Evolutionary conservation across 2,113 vertebrate genomes (phyloP), one percentile per base, ranked within the genome.

Genomic region (Charina bottae): DNA sequence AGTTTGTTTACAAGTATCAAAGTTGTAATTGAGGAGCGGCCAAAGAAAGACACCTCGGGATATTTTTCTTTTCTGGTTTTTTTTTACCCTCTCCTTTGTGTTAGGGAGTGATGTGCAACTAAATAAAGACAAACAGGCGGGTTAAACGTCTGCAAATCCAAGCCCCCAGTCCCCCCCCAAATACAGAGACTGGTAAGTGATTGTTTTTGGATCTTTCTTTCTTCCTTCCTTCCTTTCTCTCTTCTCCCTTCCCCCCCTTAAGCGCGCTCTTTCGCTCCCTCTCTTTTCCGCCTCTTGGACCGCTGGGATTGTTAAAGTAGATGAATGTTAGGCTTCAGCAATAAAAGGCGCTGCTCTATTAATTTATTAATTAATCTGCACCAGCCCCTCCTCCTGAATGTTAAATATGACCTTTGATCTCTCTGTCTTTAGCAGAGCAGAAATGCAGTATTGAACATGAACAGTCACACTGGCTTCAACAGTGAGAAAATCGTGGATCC

Each of bases 181-280:
- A 98, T 98, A 98, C 98, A 96, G 98, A 98, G 97, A 97, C 98
- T 97, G 98, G 98, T 99, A 99, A 98, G 98, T 99, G 97, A 98
- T 98, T 97, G 96, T 97, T 97, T 97, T 97, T 95, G 94, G 93
- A 84, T 95, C 94, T 83, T 21, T 15, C 19, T 59, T n/a, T 4
- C 17, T 53, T 33, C 2, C 10, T 24, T 37, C 85, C 1, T 1
- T 28, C 55, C 19, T n/a, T 26, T 87, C 88, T 33, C 93, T 60
- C n/a, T 83, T 68, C 37, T 89, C 37, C 26, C 64, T 28, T 58
- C 46, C 24, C 64, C 23, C 19, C 58, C 24, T 6, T 4, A 60
- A 92, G 58, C 88, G 93, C 91, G 89, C 94, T 93, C 62, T 91
- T 46, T 24, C 84, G 72, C 64, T 53, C 23, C 49, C 93, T 91